Conservation (phyloP, 2,888 invertebrate genomes). For the Megalurothrips usitatus region DNA sequence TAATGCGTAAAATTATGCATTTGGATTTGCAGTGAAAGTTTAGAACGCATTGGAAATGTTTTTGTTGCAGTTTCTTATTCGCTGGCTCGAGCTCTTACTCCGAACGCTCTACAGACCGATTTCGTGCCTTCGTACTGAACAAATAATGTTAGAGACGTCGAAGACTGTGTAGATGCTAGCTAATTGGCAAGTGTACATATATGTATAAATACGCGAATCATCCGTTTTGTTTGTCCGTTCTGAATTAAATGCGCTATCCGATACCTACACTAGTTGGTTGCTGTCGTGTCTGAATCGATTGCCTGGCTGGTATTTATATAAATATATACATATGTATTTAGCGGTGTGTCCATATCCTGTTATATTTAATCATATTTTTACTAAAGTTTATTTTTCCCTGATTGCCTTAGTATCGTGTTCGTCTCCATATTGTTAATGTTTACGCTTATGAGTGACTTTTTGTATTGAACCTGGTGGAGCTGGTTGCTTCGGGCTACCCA, state of each 20-base stretch:
- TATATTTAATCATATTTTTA: conserved; percentile 11
- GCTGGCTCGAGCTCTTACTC: neutral
- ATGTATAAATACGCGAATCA: neutral
- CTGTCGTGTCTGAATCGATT: neutral
- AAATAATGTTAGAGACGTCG: neutral
- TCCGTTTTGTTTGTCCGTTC: neutral
- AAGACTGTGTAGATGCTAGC: conserved; percentile 2
- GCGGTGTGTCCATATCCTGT: conserved; percentile 5
- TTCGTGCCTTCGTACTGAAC: conserved; percentile 3
- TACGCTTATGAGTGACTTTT: neutral
- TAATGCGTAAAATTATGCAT: no score
- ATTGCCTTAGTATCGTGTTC: neutral
- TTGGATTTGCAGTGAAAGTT: no score
- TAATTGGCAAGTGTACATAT: neutral
- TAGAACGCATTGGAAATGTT: no score
- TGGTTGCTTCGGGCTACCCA: no score
- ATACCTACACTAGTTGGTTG: neutral
- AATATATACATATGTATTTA: no score
- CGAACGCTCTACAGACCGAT: neutral
- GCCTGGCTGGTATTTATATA: neutral
- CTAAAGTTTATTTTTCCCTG: conserved; percentile 1
- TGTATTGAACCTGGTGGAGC: neutral
- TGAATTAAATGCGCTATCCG: conserved; percentile 7
- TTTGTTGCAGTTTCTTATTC: neutral
- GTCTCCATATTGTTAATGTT: neutral